phyloP scores from a whole-genome alignment of 2,888 invertebrate genomes.

The Urechis unicinctus region DNA sequence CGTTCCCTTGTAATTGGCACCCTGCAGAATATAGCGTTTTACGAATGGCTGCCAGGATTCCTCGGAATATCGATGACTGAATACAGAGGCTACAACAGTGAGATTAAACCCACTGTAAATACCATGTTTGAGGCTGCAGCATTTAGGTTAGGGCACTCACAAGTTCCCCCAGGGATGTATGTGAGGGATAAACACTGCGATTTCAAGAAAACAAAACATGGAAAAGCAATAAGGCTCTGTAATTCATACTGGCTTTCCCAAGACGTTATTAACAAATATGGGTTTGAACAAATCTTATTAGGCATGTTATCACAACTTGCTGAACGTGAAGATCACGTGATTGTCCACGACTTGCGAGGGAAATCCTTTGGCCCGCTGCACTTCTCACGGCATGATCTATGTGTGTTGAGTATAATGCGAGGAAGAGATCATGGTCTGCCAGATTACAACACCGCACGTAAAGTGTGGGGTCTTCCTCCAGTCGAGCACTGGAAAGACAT shows the following conservation, averaged over 20 bases:
- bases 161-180: constrained; percentile 57
- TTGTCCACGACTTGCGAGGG: constrained; percentile 87
- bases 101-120: constrained; percentile 58
- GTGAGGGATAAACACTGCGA: constrained; percentile 16
- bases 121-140: constrained; percentile 61
- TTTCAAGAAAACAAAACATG: constrained; percentile 6
- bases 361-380: constrained; percentile 86
- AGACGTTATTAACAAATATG: constrained; percentile 71
- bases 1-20: constrained; percentile 85
- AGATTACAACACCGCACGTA: constrained; percentile 59
- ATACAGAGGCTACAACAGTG: constrained; percentile 53
- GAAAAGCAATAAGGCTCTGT: constrained; percentile 66
- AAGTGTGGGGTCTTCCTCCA: constrained; percentile 51
- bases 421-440: constrained; percentile 87
- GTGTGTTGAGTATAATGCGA: constrained; percentile 94
- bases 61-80: constrained; percentile 49
- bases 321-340: constrained; percentile 85
- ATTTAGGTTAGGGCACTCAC: constrained; percentile 59
- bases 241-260: constrained; percentile 98
- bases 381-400: constrained; percentile 88
- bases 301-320: constrained; percentile 93
- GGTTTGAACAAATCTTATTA: constrained; percentile 84
- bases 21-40: constrained; percentile 88
- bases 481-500: constrained; percentile 28
- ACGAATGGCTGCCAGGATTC: constrained; percentile 92